These are phyloP conservation scores for Diplodus puntazzo DNA, from an alignment of 2,797 vertebrate species.

Conservation along the genomic window DNA sequence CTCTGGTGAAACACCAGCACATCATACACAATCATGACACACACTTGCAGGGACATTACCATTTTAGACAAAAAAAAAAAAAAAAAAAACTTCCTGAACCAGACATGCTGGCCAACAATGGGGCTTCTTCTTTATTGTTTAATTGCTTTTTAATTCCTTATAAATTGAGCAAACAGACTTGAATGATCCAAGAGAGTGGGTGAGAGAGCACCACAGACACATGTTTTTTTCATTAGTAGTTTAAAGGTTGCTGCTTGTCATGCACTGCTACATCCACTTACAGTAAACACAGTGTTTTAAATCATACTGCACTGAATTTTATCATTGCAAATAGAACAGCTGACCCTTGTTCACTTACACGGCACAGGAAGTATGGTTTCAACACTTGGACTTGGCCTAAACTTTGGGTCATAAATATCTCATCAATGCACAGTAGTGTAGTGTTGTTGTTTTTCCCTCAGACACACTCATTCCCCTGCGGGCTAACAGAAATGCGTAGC, in stretches of 20 bases:
- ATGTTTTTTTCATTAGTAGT: conserved; percentile 21
- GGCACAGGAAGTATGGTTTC: conserved; percentile 44
- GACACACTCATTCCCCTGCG: conserved; percentile 39
- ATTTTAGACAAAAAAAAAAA: conserved; percentile 16
- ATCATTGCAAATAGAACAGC: conserved; percentile 8
- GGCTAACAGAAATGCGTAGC: conserved; percentile 43
- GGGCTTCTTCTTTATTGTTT: background rate
- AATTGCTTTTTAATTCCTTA: background rate
- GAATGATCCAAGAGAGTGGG: conserved; percentile 9
- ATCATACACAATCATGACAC: conserved; percentile 38
- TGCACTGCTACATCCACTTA: conserved; percentile 2
- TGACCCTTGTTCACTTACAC: conserved; percentile 38
- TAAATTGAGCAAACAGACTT: conserved; percentile 5
- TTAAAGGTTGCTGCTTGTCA: conserved; percentile 33
- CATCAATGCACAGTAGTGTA: conserved; percentile 21
- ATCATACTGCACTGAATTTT: background rate
- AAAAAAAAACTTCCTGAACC: background rate
- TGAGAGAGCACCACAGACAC: conserved; percentile 43
- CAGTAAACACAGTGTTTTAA: conserved; percentile 35
- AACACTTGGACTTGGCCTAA: conserved; percentile 8
- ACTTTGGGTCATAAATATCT: conserved; percentile 45
- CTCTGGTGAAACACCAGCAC: conserved; percentile 21
- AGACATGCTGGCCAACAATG: background rate
- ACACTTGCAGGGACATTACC: conserved; percentile 19
- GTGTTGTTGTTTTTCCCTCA: conserved; percentile 41